Percentiles rank a stretch among this genome's conserved stretches.
Conservation (phyloP, 2,797 vertebrate species). For the Lycodopsis pacificus region DNA sequence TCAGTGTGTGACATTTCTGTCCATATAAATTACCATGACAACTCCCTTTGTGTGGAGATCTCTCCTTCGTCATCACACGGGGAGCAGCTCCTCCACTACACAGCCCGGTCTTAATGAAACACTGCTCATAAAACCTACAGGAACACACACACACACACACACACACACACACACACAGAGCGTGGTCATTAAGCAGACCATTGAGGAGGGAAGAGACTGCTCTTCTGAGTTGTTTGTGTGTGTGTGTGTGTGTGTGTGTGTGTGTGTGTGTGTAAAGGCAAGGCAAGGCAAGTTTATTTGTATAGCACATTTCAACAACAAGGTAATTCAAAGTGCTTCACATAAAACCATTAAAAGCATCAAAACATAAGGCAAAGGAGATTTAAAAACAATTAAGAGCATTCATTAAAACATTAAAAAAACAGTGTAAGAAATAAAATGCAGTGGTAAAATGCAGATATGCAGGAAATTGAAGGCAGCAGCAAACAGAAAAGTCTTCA, state of each 20-base stretch:
- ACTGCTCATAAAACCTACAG: constrained; percentile 42
- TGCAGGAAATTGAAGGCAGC: too few relatives aligned
- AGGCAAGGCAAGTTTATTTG: too few relatives aligned
- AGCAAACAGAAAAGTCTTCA: too few relatives aligned
- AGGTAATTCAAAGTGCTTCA: too few relatives aligned
- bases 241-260: constrained; percentile 16
- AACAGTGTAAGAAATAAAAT: too few relatives aligned
- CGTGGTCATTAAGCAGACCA: background rate
- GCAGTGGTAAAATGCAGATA: too few relatives aligned
- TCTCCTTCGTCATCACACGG: constrained; percentile 56
- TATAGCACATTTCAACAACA: too few relatives aligned
- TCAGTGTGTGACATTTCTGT: constrained; percentile 65
- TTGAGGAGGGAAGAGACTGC: constrained; percentile 11
- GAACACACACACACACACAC: background rate
- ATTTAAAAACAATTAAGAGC: too few relatives aligned
- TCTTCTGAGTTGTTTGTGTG: constrained; percentile 50
- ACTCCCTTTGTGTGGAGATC: constrained; percentile 58
- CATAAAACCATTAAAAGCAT: too few relatives aligned
- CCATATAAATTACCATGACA: constrained; percentile 63
- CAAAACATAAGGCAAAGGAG: too few relatives aligned
- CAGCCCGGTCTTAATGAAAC: constrained; percentile 44
- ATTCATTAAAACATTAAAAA: too few relatives aligned
- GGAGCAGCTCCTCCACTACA: constrained; percentile 49
- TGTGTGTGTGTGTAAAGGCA: constrained; percentile 9
- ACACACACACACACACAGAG: background rate